Evolutionary conservation across 1,140 invertebrate genomes (phyloP), one percentile per base, ranked within the genome.

Genomic region (Copidosoma floridanum): DNA sequence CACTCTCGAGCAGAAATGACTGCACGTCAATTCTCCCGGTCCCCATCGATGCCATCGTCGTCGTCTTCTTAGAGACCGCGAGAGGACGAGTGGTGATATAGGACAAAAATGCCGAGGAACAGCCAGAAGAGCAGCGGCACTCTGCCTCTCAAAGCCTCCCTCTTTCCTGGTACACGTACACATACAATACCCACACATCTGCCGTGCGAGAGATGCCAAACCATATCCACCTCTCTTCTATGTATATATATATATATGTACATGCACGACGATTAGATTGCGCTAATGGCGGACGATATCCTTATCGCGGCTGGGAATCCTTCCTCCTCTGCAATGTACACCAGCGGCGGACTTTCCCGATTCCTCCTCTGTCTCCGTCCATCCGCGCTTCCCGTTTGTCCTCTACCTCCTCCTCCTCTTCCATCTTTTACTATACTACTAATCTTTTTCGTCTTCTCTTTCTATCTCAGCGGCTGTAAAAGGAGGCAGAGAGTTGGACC

Each of bases 201-300:
- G n/a, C n/a, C n/a, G n/a, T n/a, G n/a, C n/a, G n/a, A n/a, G n/a
- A n/a, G n/a, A n/a, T n/a, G n/a, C n/a, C n/a, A n/a, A n/a, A n/a
- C n/a, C n/a, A n/a, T n/a, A n/a, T n/a, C n/a, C n/a, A n/a, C n/a
- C n/a, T n/a, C n/a, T n/a, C n/a, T n/a, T n/a, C n/a, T n/a, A n/a
- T n/a, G n/a, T n/a, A n/a, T n/a, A n/a, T n/a, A n/a, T n/a, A n/a
- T n/a, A n/a, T n/a, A n/a, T n/a, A n/a, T n/a, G n/a, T n/a, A n/a
- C n/a, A n/a, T n/a, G n/a, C n/a, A 68, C 65, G 41, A 29, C 67
- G 72, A 72, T 74, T 74, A 74, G 72, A 74, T 72, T 74, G 72
- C 68, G 67, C 69, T 74, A 74, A 74, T 74, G 72, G 72, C 70
- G 68, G 71, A 68, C 63, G 68, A 69, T 69, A 72, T 69, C 71